These are phyloP conservation scores for Hafferia zeledoni DNA, from an alignment of 2,797 vertebrate species.

Conservation along the genomic window DNA sequence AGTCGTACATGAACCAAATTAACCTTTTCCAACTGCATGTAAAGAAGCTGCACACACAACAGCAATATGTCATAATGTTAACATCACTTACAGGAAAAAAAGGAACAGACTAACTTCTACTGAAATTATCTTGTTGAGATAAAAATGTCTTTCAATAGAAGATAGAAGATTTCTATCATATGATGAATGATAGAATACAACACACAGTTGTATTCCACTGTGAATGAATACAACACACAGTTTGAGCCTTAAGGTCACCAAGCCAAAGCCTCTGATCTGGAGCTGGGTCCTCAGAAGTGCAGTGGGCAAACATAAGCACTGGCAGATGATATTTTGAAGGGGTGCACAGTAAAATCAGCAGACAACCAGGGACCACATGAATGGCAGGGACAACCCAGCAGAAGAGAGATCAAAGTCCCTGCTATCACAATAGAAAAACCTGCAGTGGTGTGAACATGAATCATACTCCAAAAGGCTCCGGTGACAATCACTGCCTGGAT, in stretches of 20 bases:
- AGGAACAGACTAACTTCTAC: neutral
- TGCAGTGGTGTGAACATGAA: neutral
- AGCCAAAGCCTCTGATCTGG: neutral
- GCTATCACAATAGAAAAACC: neutral
- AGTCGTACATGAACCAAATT: neutral
- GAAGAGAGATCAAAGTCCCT: neutral
- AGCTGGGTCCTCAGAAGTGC: neutral
- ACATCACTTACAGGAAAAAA: neutral
- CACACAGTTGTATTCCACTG: no score
- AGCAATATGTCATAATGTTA: neutral
- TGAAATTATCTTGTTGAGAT: neutral
- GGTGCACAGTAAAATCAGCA: neutral
- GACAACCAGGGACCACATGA: rapidly evolving
- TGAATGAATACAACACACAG: neutral
- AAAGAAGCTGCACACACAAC: neutral
- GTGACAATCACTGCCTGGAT: neutral
- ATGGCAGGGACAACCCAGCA: neutral
- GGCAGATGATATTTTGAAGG: neutral
- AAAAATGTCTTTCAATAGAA: neutral
- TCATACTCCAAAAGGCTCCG: neutral
- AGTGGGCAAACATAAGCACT: neutral
- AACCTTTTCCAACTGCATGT: neutral
- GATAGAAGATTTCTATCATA: neutral
- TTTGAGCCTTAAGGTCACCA: neutral
- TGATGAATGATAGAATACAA: neutral